These are phyloP conservation scores for Ips typographus DNA, from an alignment of 1,140 invertebrate genomes.

Conservation along the genomic window DNA sequence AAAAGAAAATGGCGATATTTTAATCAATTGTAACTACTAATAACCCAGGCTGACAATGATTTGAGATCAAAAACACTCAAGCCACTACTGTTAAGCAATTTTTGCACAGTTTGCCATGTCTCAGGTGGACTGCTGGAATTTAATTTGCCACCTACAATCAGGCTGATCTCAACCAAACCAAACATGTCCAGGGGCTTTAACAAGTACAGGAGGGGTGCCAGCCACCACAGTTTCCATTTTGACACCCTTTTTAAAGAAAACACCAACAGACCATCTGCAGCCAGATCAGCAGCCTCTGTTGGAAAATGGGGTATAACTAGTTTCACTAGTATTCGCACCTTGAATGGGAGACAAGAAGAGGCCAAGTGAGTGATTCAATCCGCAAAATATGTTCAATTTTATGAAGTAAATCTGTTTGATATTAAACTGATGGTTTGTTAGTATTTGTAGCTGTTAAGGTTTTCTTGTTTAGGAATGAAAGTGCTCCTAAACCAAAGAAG, in stretches of 20 bases:
- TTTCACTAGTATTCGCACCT: conserved; percentile 84
- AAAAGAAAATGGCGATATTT: conserved; percentile 35
- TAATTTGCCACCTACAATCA: conserved; percentile 11
- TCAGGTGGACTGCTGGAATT: neutral
- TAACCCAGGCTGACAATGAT: conserved; percentile 4
- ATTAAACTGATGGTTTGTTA: too few species aligned
- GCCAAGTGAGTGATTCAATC: conserved; percentile 14
- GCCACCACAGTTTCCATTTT: conserved; percentile 67
- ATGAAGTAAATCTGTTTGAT: conserved; percentile 7
- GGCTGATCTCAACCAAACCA: conserved; percentile 6
- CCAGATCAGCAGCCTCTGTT: conserved; percentile 84
- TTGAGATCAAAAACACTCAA: neutral
- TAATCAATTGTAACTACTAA: conserved; percentile 30
- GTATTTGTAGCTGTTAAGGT: too few species aligned
- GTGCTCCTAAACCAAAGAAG: conserved; percentile 73
- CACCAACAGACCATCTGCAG: conserved; percentile 82
- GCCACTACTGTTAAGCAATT: neutral
- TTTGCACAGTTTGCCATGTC: conserved; percentile 13
- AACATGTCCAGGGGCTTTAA: conserved; percentile 60
- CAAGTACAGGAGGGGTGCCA: conserved; percentile 59
- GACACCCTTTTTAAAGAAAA: conserved; percentile 82
- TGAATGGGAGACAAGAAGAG: conserved; percentile 61
- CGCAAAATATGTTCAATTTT: neutral
- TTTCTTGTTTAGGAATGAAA: conserved; percentile 2
- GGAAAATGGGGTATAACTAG: conserved; percentile 93